Evolutionary conservation across 2,888 invertebrate genomes (phyloP).

Genomic region (Lagria hirta): DNA sequence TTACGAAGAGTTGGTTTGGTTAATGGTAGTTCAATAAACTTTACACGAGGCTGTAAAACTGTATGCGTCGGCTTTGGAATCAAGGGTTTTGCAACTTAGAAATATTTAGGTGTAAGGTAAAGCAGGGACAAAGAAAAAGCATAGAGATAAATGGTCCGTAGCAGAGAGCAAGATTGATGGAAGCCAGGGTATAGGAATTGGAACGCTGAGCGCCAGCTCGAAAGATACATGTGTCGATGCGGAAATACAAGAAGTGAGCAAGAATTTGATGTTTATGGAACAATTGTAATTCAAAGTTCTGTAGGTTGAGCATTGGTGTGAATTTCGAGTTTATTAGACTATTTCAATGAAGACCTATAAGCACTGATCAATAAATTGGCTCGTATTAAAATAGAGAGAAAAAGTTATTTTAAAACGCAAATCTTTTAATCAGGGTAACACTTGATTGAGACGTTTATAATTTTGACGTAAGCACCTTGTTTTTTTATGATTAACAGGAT

Average conservation of each 20-base stretch:
- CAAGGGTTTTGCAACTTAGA: conserved; percentile 37
- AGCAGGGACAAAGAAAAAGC: conserved; percentile 44
- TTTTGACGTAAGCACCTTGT: no score
- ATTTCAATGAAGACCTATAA: conserved; percentile 33
- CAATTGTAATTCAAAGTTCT: conserved; percentile 40
- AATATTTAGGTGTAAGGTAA: conserved; percentile 45
- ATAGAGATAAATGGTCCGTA: conserved; percentile 54
- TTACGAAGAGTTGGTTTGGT: no score
- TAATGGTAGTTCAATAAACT: no score
- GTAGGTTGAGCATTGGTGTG: conserved; percentile 31
- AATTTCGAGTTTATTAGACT: conserved; percentile 27
- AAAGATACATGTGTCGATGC: conserved; percentile 51
- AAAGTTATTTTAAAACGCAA: no score
- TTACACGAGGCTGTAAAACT: no score
- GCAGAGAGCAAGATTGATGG: conserved; percentile 54
- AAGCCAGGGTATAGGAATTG: conserved; percentile 36
- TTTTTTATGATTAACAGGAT: no score
- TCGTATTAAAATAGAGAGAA: conserved; percentile 16
- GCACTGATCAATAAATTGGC: conserved; percentile 33
- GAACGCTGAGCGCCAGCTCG: conserved; percentile 42
- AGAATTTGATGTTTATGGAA: conserved; percentile 45
- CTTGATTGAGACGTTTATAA: no score
- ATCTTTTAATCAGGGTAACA: no score
- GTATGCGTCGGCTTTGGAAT: no score
- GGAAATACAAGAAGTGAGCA: conserved; percentile 44